phyloP scores from a whole-genome alignment of 2,797 vertebrate genomes.

The Garrulus glandarius region DNA sequence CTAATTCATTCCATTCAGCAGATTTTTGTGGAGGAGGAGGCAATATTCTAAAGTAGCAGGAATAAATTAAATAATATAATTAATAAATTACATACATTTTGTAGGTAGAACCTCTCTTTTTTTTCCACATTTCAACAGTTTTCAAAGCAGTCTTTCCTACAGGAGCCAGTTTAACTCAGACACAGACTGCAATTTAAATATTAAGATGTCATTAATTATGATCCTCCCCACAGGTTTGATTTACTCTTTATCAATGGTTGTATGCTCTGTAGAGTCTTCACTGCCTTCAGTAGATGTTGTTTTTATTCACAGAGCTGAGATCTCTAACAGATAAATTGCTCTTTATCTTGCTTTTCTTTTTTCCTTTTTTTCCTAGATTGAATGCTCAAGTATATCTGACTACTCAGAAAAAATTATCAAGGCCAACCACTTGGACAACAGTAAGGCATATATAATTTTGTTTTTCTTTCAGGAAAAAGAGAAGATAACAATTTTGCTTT shows the following conservation, averaged over 20 bases:
- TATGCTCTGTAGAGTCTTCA: background rate
- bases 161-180: background rate
- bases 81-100: background rate
- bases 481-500: background rate
- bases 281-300: background rate
- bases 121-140: background rate
- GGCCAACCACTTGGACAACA: slow-evolving; percentile 94
- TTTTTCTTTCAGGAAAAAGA: slow-evolving; percentile 14
- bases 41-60: background rate
- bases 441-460: slow-evolving; percentile 78
- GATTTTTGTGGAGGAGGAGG: background rate
- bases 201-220: background rate
- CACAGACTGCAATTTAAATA: background rate
- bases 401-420: slow-evolving; percentile 99
- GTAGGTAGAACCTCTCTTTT: background rate
- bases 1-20: background rate
- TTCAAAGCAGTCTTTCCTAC: background rate
- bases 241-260: background rate
- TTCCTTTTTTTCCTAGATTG: slow-evolving; percentile 81
- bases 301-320: background rate
- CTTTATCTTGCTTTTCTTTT: slow-evolving; percentile 7
- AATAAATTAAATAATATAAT: background rate
- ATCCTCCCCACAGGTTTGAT: background rate
- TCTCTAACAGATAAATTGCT: background rate
- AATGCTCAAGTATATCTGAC: slow-evolving; percentile 98